These are phyloP conservation scores for Drosophila seclusa DNA, from an alignment of 2,888 invertebrate genomes.

Conservation along the genomic window DNA sequence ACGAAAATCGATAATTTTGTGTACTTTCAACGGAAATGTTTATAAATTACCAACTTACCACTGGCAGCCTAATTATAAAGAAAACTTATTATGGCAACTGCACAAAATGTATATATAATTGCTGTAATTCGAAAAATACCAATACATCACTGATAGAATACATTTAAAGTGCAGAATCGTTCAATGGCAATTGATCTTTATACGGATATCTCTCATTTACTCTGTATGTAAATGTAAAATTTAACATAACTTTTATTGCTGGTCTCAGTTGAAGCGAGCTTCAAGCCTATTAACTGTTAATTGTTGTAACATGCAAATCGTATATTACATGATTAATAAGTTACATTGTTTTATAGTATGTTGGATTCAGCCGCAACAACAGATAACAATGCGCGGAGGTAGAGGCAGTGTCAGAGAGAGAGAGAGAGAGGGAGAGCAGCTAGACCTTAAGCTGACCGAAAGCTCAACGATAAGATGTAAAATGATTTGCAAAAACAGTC, in stretches of 20 bases:
- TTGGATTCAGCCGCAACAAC: background rate
- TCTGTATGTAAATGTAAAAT: too few species aligned
- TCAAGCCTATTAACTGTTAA: background rate
- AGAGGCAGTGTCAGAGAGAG: background rate
- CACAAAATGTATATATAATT: background rate
- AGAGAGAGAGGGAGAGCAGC: background rate
- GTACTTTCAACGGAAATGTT: background rate
- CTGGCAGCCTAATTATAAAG: background rate
- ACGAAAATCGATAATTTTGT: slow-evolving; percentile 1
- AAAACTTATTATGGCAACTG: background rate
- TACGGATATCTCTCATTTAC: too few species aligned
- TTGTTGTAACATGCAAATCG: background rate
- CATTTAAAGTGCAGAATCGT: background rate
- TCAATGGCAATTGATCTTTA: too few species aligned
- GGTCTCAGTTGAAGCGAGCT: background rate
- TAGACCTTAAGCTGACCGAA: slow-evolving; percentile 2
- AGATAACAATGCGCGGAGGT: background rate
- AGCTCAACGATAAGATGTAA: slow-evolving; percentile 2
- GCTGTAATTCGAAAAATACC: background rate
- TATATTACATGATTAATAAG: background rate
- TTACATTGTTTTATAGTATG: background rate
- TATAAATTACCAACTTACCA: background rate
- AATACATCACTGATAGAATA: background rate
- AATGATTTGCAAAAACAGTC: slow-evolving; percentile 1
- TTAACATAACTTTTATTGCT: background rate